Evolutionary conservation across 2,113 vertebrate genomes (phyloP).

Genomic region (Echinops telfairi): DNA sequence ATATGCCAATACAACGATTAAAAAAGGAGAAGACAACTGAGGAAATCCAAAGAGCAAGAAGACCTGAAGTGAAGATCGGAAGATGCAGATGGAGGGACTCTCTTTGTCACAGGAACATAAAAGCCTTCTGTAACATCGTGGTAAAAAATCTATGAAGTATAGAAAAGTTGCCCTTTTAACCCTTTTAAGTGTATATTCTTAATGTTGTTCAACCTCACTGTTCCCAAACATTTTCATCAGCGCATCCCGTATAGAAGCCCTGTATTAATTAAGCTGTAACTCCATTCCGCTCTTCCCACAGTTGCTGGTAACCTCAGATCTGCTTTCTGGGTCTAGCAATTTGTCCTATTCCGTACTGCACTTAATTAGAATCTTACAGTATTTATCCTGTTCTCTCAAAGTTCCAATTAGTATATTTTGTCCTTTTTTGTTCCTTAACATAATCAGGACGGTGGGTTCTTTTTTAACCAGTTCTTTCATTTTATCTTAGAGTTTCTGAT

Average conservation of each 20-base stretch:
- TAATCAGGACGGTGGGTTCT: conserved; percentile 18
- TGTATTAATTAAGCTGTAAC: neutral
- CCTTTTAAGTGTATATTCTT: neutral
- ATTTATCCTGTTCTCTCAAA: neutral
- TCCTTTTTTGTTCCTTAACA: conserved; percentile 14
- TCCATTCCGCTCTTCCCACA: neutral
- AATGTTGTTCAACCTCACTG: neutral
- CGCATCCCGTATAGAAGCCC: neutral
- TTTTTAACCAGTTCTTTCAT: neutral
- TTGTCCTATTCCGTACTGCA: neutral
- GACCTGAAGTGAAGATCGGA: neutral
- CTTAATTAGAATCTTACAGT: neutral
- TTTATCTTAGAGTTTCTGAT: conserved; percentile 27
- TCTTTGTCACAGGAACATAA: neutral
- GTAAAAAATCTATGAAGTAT: neutral
- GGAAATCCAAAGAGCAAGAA: conserved; percentile 1
- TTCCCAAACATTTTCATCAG: neutral
- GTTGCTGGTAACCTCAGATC: neutral
- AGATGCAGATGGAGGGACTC: conserved; percentile 16
- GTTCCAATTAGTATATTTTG: neutral
- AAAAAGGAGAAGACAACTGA: neutral
- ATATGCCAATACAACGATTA: no score
- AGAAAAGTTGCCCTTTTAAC: neutral
- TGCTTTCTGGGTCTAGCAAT: neutral
- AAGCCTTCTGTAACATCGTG: neutral